Evolutionary conservation across 2,888 invertebrate species (phyloP).

Genomic region (Drosophila rubida): DNA sequence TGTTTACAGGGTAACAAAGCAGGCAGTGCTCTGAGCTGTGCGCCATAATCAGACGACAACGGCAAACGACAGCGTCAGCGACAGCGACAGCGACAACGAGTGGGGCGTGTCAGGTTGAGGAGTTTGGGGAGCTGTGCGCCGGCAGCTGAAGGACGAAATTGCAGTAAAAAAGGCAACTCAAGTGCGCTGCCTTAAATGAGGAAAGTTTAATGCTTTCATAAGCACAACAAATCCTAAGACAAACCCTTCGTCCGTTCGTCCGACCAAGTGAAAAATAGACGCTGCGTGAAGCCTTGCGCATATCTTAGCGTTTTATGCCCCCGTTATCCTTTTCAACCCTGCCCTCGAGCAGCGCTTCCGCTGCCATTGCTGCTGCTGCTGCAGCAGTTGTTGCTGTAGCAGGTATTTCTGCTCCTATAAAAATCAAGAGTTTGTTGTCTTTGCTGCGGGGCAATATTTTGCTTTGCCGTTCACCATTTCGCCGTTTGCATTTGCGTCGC

Average conservation of each 20-base stretch:
- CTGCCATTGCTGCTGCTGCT: slow-evolving; percentile 28
- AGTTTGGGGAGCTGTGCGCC: slow-evolving; percentile 4
- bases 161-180: slow-evolving; percentile 79
- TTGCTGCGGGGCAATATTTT: slow-evolving; percentile 78
- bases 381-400: slow-evolving; percentile 28
- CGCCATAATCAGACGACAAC: slow-evolving; percentile 65
- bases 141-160: slow-evolving; percentile 66
- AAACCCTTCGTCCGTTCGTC: slow-evolving; percentile 36
- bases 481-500: slow-evolving; percentile 5
- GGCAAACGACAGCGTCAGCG: slow-evolving; percentile 30
- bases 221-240: slow-evolving; percentile 80
- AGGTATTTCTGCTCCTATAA: slow-evolving; percentile 62
- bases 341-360: slow-evolving; percentile 9
- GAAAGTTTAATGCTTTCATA: slow-evolving; percentile 81
- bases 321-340: slow-evolving; percentile 64
- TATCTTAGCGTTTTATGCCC: slow-evolving; percentile 75
- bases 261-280: slow-evolving; percentile 73
- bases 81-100: slow-evolving; percentile 40
- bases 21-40: slow-evolving; percentile 46
- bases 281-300: slow-evolving; percentile 73
- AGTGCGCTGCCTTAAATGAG: slow-evolving; percentile 79
- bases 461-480: slow-evolving; percentile 62
- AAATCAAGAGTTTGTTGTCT: slow-evolving; percentile 81
- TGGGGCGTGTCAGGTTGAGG: slow-evolving; percentile 5
- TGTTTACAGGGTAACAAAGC: slow-evolving; percentile 23